Evolutionary conservation across 2,797 vertebrate genomes (phyloP), one percentile per base, ranked within the genome.

Genomic region (Synaphobranchus kaupii): DNA sequence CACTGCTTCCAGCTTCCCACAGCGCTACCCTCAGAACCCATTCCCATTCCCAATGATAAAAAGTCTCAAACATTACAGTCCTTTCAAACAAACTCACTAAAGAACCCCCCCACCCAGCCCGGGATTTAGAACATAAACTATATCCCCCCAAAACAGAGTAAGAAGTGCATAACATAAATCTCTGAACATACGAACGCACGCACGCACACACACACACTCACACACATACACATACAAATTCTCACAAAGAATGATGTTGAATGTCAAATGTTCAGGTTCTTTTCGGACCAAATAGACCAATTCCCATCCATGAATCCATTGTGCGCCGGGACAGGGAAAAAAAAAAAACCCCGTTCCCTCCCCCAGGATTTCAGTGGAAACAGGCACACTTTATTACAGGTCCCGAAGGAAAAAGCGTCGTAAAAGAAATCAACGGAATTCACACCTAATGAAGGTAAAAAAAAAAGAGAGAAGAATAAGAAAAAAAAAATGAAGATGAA

Each of bases 381-480:
- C 2, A 56, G 48, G 71, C 54, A 54, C 25, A 47, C 47, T 84
- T 84, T 44, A 63, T 22, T 13, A 25, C 13, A 44, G 56, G 56
- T 25, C 56, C 10, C 58, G 13, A 84, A 84, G 48, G 39, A 34
- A 44, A 28, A 78, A 50, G 48, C 39, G 31, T 15, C 31, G 68
- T 66, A 78, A 66, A 82, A 85, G 56, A 81, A 88, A 85, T 68
- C 31, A 78, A 56, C 73, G 88, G 90, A 93, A 91, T 92, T 89
- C 86, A 90, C 87, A 91, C 82, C 66, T 92, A 93, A 93, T 92
- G 90, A 93, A 92, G 88, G 87, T 90, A 15, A 86, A 86, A 71
- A 73, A 71, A 52, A 31, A 83, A 68, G 0, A 66, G 12, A 60
- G 76, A 63, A 85, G 44, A 68, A 73, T 28, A 56, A 48, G 56